Conservation (phyloP, 1,140 invertebrate species). For the Venustaconcha ellipsiformis region DNA sequence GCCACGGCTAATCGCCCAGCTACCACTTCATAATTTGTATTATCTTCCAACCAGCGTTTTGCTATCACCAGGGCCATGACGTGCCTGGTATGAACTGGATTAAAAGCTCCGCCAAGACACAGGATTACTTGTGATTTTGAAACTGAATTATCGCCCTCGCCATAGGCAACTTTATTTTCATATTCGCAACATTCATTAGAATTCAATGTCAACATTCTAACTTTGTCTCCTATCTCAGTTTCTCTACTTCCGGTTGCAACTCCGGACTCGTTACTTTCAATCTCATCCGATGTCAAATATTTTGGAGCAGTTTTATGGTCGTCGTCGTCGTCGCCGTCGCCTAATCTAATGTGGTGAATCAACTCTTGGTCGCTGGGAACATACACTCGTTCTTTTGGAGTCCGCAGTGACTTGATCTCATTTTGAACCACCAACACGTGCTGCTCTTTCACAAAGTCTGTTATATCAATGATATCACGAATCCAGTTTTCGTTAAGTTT, state of each 20-base stretch:
- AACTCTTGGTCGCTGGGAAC: constrained; percentile 9
- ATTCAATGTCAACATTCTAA: no score
- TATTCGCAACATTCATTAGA: no score
- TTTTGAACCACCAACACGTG: constrained; percentile 2
- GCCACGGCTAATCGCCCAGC: constrained; percentile 11
- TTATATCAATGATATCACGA: constrained; percentile 42
- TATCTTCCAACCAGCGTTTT: constrained; percentile 5
- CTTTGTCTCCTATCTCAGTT: no score
- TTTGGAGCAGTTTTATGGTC: not conserved
- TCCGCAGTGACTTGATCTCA: constrained; percentile 4
- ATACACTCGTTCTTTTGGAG: constrained; percentile 14
- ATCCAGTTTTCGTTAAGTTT: constrained; percentile 38
- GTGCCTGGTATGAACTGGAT: constrained; percentile 19
- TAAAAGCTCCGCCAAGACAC: constrained; percentile 17
- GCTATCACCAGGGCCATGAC: constrained; percentile 1
- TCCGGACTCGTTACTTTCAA: not conserved
- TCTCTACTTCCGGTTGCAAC: no score
- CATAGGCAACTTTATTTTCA: not conserved
- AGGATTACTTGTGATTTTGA: constrained; percentile 15
- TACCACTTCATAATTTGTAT: constrained; percentile 19
- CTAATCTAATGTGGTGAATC: constrained; percentile 13
- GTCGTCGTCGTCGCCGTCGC: not conserved
- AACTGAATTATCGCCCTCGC: not conserved
- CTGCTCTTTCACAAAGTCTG: constrained; percentile 40
- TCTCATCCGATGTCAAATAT: not conserved